Evolutionary conservation across 2,113 vertebrate genomes (phyloP).

Genomic region (Cynopterus brachyotis): DNA sequence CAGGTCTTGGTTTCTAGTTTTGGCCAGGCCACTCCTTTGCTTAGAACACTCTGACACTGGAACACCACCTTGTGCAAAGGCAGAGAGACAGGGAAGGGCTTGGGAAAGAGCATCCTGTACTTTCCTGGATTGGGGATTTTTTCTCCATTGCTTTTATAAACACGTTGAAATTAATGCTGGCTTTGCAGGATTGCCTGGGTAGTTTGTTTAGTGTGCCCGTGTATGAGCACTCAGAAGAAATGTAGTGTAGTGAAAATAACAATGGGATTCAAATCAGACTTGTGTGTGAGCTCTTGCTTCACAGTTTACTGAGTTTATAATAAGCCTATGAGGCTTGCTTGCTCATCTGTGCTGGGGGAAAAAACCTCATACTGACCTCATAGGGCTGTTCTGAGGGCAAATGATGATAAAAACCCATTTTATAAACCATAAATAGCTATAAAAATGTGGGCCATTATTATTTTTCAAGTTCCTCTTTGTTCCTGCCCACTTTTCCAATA

Average conservation of each 20-base stretch:
- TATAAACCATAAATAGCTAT: conserved; percentile 54
- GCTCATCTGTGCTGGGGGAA: not conserved
- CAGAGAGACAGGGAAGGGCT: not conserved
- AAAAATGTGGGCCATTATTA: conserved; percentile 53
- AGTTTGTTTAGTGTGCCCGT: not conserved
- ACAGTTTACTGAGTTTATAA: not conserved
- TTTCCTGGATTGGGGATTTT: not conserved
- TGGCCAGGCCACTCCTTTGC: not conserved
- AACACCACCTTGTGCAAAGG: not conserved
- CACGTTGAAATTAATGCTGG: not conserved
- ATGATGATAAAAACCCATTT: conserved; percentile 31
- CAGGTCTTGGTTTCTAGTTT: not conserved
- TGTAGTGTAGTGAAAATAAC: not conserved
- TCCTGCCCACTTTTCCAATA: conserved; percentile 60
- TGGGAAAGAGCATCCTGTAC: not conserved
- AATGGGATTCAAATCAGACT: not conserved
- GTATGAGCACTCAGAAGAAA: not conserved
- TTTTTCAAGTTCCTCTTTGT: conserved; percentile 57
- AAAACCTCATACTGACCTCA: conserved; percentile 28
- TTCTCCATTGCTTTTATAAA: not conserved
- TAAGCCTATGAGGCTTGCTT: not conserved
- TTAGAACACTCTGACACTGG: not conserved
- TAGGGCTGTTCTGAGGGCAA: not conserved
- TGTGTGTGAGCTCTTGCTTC: not conserved
- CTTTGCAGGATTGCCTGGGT: not conserved